Conservation (phyloP, 2,797 vertebrate species). For the Odontamblyopus rebecca region DNA sequence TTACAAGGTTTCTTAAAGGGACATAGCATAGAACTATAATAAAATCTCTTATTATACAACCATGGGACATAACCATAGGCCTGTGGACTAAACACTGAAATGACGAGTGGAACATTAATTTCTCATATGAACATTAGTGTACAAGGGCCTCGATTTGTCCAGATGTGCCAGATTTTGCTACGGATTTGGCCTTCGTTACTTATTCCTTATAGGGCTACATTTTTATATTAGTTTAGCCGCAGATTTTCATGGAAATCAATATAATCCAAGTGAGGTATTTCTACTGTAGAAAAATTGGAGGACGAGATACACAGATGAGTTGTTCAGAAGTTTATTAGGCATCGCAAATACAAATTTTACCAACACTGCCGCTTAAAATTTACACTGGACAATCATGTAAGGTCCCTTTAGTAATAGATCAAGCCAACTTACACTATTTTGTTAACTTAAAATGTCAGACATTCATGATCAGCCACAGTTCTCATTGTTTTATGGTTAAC, state of each 20-base stretch:
- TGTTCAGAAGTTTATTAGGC: constrained; percentile 84
- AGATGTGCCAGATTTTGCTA: neutral
- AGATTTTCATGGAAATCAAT: neutral
- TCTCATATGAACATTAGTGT: no score
- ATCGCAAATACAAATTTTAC: constrained; percentile 82
- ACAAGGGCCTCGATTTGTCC: neutral
- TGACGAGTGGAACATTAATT: no score
- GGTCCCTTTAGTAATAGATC: constrained; percentile 73
- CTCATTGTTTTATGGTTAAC: neutral
- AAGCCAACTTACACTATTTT: constrained; percentile 34
- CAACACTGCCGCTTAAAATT: constrained; percentile 76
- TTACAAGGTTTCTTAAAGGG: constrained; percentile 42
- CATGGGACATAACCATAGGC: no score
- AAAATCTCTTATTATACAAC: no score
- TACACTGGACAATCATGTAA: constrained; percentile 74
- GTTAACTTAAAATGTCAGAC: constrained; percentile 27
- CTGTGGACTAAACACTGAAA: no score
- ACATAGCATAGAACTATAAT: constrained; percentile 2
- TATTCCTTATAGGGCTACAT: neutral
- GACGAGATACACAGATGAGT: constrained; percentile 24
- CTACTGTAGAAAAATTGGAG: neutral
- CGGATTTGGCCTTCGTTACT: neutral
- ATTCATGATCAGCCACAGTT: constrained; percentile 19
- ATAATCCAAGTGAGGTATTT: neutral
- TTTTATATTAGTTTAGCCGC: neutral